Evolutionary conservation across 1,140 invertebrate species (phyloP).

Genomic region (Chrysopa pallens): DNA sequence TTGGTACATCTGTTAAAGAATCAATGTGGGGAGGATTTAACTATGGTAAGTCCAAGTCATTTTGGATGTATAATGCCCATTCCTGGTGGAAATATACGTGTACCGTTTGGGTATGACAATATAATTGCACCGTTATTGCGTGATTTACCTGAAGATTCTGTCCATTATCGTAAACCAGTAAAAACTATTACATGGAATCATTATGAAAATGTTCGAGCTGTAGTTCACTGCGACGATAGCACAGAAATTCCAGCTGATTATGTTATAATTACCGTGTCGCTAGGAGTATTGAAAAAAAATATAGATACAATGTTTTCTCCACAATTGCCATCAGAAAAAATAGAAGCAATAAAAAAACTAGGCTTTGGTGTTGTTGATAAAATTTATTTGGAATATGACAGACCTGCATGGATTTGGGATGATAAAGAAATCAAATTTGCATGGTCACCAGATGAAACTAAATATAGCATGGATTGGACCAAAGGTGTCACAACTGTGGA

Average conservation of each 20-base stretch:
- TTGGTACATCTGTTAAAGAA: constrained; percentile 36
- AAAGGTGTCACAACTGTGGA: constrained; percentile 43
- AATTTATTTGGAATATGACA: constrained; percentile 64
- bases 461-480: constrained; percentile 43
- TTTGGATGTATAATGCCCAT: constrained; percentile 43
- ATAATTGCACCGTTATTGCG: constrained; percentile 39
- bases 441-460: constrained; percentile 41
- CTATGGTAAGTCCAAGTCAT: constrained; percentile 41
- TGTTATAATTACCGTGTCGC: constrained; percentile 61
- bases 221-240: constrained; percentile 51
- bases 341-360: constrained; percentile 53
- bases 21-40: constrained; percentile 39
- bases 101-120: constrained; percentile 42
- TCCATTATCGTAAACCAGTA: constrained; percentile 41
- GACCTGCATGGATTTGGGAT: constrained; percentile 52
- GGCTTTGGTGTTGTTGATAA: constrained; percentile 62
- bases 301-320: constrained; percentile 58
- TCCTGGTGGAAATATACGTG: constrained; percentile 41
- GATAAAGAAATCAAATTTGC: constrained; percentile 34
- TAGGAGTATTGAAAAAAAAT: constrained; percentile 68
- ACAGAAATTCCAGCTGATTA: constrained; percentile 54
- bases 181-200: constrained; percentile 40
- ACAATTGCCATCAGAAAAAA: constrained; percentile 48
- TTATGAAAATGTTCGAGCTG: constrained; percentile 28
- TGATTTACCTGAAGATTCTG: constrained; percentile 32